Evolutionary conservation across 37 sponge, comb jelly and placozoan species (phyloP).

Genomic region (Crambe crambe): DNA sequence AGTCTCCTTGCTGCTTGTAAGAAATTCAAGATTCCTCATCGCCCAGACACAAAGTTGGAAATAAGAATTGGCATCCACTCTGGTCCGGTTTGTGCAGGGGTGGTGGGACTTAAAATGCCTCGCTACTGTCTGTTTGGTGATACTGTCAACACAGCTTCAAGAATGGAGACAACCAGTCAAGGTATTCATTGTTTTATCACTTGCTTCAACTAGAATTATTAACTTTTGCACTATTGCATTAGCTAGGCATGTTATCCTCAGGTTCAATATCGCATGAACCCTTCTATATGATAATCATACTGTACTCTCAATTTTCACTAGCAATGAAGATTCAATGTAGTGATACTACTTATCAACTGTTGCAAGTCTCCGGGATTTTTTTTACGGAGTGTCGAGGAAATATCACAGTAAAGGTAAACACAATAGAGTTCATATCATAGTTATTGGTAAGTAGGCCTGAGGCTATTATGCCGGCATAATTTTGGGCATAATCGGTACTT

Average conservation of each 20-base stretch:
- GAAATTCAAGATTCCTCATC: conserved; percentile 85
- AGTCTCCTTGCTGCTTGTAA: conserved; percentile 56
- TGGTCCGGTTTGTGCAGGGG: conserved; percentile 90
- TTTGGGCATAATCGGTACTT: no score
- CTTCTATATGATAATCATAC: neutral
- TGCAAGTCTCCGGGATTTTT: conserved; percentile 62
- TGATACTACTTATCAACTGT: conserved; percentile 56
- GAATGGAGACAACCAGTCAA: conserved; percentile 91
- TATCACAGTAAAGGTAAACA: conserved; percentile 84
- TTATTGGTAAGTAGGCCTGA: no score
- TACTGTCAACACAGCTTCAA: conserved; percentile 90
- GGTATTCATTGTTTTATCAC: conserved; percentile 23
- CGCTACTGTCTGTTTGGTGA: conserved; percentile 94
- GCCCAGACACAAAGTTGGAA: conserved; percentile 52
- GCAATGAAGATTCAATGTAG: conserved; percentile 92
- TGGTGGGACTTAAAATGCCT: conserved; percentile 94
- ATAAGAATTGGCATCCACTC: conserved; percentile 90
- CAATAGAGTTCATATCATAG: no score
- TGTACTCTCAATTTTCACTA: neutral
- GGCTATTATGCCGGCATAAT: no score
- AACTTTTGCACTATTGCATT: neutral
- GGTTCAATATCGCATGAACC: neutral
- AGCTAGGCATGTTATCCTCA: neutral
- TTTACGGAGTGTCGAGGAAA: conserved; percentile 75
- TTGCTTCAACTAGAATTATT: neutral